Evolutionary conservation across 2,797 vertebrate genomes (phyloP).

Genomic region (Xerus rutilus): DNA sequence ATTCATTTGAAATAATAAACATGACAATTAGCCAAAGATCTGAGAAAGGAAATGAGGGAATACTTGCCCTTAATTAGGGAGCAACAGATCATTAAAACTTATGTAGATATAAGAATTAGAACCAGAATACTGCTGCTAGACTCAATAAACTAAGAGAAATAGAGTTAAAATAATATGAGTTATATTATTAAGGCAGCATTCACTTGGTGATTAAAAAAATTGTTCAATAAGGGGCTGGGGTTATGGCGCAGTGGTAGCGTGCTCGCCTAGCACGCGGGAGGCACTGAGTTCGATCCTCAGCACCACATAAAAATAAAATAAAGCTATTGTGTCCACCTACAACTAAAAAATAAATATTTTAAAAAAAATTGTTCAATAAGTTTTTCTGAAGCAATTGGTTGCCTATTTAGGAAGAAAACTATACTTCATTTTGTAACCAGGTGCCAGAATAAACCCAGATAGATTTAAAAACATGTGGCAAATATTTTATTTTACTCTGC

Average conservation of each 20-base stretch:
- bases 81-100: not conserved
- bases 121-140: not conserved
- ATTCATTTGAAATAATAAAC: constrained; percentile 56
- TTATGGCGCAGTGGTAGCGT: no score
- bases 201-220: not conserved
- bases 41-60: not conserved
- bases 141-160: not conserved
- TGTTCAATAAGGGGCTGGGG: constrained; percentile 44
- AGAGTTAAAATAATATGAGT: not conserved
- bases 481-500: constrained; percentile 13
- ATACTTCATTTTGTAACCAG: not conserved
- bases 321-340: no score
- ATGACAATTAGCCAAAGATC: not conserved
- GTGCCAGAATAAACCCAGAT: constrained; percentile 6
- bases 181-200: constrained; percentile 19
- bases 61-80: not conserved
- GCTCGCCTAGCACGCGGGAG: no score
- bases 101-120: not conserved
- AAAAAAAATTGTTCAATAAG: constrained; percentile 39
- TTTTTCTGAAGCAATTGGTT: not conserved
- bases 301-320: no score
- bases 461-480: constrained; percentile 55
- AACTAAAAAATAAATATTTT: no score
- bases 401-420: not conserved
- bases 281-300: no score